Percentiles rank a stretch among this genome's conserved stretches.
phyloP scores from a whole-genome alignment of 2,888 invertebrate species.

The Brachylomia viminalis region DNA sequence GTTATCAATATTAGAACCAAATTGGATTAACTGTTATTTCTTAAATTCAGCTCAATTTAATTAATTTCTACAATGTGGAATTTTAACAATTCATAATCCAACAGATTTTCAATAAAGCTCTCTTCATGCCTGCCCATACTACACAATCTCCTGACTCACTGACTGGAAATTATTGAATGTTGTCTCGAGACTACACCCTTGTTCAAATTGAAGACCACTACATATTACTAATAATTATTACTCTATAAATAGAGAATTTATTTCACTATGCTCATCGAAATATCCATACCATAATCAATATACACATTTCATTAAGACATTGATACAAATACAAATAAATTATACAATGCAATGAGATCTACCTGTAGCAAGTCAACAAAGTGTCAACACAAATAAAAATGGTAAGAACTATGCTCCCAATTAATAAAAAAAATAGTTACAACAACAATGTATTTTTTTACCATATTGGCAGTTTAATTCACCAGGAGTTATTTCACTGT shows the following conservation, averaged over 20 bases:
- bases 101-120: constrained; percentile 42
- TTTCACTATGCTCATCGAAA: constrained; percentile 64
- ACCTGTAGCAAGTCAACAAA: constrained; percentile 62
- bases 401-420: constrained; percentile 56
- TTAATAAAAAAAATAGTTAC: constrained; percentile 34
- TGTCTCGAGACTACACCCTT: constrained; percentile 48
- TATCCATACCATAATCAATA: constrained; percentile 67
- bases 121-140: constrained; percentile 18
- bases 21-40: constrained; percentile 42
- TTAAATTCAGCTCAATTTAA: constrained; percentile 38
- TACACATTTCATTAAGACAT: constrained; percentile 68
- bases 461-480: constrained; percentile 60
- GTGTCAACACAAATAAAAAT: constrained; percentile 60
- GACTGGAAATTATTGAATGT: constrained; percentile 49
- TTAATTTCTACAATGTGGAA: constrained; percentile 47
- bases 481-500: constrained; percentile 47
- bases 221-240: constrained; percentile 66
- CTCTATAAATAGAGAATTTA: constrained; percentile 65
- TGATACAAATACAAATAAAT: constrained; percentile 68
- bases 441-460: constrained; percentile 45
- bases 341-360: constrained; percentile 72
- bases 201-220: constrained; percentile 62
- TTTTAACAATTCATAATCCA: constrained; percentile 37
- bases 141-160: constrained; percentile 25
- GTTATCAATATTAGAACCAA: constrained; percentile 46